Base-by-base conservation (phyloP, 1,140 invertebrate genomes). In the Drosophila baimaii region DNA sequence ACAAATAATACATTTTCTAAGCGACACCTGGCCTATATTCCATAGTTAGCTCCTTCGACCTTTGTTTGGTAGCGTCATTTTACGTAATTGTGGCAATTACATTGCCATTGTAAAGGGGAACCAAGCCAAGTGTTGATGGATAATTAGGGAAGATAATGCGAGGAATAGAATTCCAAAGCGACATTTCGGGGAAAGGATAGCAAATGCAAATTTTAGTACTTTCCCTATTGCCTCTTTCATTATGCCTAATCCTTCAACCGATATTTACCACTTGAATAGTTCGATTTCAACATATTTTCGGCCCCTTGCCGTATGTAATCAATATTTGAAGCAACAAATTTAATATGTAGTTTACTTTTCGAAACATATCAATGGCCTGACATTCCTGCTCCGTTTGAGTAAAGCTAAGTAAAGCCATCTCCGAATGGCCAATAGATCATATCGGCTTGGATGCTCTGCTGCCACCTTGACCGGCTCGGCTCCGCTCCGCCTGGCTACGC, bases 1-100 rank as follows among this genome's bases (percentile, higher is more conserved):
- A 75, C 31, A 75, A 58, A 76, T 66, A 23, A n/a, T 21, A 58
- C 41, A 54, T 63, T 74, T 64, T 47, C 61, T 69, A 23, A 46
- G 43, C 51, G 59, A 69, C 82, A 88, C 70, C 83, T 86, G 82
- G 54, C 52, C 15, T 37, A 39, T 69, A 69, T 88, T 86, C 70
- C 82, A 88, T 82, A 65, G 37, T 73, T 58, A 63, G 19, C 17
- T 31, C 21, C 12, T 25, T 7, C 17, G 25, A 37, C 51, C 21
- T 70, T 47, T 71, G 41, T 33, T 21, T 25, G 35, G n/a, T 49
- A 23, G 25, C 41, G 31, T 29, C 31, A 19, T 61, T 49, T 56
- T 56, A 15, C 31, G 23, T 59, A 76, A 76, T 76, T 76, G 55
- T 71, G 15, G 70, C 47, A 73, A 73, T 73, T 73, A 73, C 15